Evolutionary conservation across 2,888 invertebrate genomes (phyloP), one percentile per base, ranked within the genome.

Genomic region (Arctia plantaginis): DNA sequence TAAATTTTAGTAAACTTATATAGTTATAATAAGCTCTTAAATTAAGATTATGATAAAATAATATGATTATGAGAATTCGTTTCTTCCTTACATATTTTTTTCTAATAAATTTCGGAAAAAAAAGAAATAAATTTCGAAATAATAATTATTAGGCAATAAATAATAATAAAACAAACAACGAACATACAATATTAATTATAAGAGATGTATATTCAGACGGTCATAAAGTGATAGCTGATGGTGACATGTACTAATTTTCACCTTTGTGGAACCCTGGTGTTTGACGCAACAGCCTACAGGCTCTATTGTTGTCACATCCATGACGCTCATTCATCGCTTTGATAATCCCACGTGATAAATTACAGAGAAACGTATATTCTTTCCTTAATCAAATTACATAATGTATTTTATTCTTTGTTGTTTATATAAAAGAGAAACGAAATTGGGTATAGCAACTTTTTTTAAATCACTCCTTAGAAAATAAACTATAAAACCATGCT

Each of bases 271-370:
- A 78, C 76, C 79, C 73, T 84, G 81, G 82, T 80, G 83, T 85
- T 86, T 88, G 84, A 83, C 79, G 81, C 75, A 75, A 82, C 81
- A 79, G 80, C 82, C 72, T 79, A 80, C 85, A 86, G 81, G 78
- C 79, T 79, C 83, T 76, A 89, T 90, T 91, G 91, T 90, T 89
- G 91, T 88, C 90, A 89, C 79, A 85, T 85, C 84, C 89, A 90
- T 83, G 84, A 80, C 73, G 83, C 85, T 88, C 85, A 87, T 89
- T 88, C 88, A 87, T 66, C 78, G 85, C 83, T 88, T 88, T 89
- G 88, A 88, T 88, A 88, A 85, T 85, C 84, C 85, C 77, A 83
- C 79, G 86, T 89, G 90, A 91, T 90, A 88, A 91, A 91, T 91
- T 87, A 86, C 84, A 80, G 84, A 81, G 79, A 77, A 82, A 81